Conservation (phyloP, 2,888 invertebrate genomes). For the Azorinus chamasolen region DNA sequence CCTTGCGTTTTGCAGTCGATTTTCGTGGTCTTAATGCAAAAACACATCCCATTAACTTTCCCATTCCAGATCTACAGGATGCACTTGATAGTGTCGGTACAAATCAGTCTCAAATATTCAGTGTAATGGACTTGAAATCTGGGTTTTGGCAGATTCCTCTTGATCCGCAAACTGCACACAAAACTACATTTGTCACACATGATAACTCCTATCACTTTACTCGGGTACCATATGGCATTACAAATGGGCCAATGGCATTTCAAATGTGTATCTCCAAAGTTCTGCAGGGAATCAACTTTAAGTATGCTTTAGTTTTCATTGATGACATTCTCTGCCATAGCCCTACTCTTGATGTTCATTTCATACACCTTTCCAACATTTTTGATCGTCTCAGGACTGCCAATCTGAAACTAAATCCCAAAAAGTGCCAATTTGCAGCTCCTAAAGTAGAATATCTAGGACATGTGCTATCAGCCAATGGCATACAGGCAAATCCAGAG, state of each 20-base stretch:
- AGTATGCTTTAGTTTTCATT: slow-evolving; percentile 7
- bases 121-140: slow-evolving; percentile 15
- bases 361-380: slow-evolving; percentile 21
- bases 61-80: slow-evolving; percentile 10
- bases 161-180: no score
- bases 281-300: background rate
- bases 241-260: slow-evolving; percentile 6
- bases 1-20: slow-evolving; percentile 26
- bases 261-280: slow-evolving; percentile 18
- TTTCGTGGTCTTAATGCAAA: no score
- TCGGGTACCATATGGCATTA: no score
- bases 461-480: no score
- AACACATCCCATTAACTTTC: no score
- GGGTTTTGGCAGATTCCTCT: no score
- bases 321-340: no score
- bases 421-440: no score
- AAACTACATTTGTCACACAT: no score
- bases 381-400: slow-evolving; percentile 53
- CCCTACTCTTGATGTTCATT: no score
- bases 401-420: slow-evolving; percentile 44
- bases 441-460: background rate
- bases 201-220: slow-evolving; percentile 12
- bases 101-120: no score
- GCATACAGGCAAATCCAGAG: no score
- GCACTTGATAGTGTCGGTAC: slow-evolving; percentile 13